A percentile compares a stretch with the other conserved stretches of the same genome.
Evolutionary conservation across 2,797 vertebrate genomes (phyloP).

Genomic region (Echeneis naucrates): DNA sequence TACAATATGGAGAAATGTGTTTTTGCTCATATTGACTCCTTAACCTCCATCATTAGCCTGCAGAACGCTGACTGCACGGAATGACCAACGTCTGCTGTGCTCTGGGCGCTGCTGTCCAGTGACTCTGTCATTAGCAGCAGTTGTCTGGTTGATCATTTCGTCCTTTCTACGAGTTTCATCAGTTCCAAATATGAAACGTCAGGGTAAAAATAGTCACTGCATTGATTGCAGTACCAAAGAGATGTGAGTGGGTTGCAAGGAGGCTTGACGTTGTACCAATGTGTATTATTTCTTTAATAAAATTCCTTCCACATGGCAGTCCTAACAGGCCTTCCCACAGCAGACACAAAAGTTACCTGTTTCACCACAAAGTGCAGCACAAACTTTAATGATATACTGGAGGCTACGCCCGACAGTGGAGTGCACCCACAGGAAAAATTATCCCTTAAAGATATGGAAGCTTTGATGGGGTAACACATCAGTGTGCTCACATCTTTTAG

Average conservation of each 20-base stretch:
- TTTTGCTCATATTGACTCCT: constrained; percentile 32
- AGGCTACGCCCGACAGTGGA: neutral
- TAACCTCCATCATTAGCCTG: constrained; percentile 54
- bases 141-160: neutral
- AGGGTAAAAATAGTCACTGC: neutral
- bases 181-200: constrained; percentile 2
- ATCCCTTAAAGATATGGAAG: neutral
- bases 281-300: constrained; percentile 60
- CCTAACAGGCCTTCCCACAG: constrained; percentile 9
- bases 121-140: constrained; percentile 7
- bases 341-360: constrained; percentile 41
- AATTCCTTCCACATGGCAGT: neutral
- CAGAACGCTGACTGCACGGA: neutral
- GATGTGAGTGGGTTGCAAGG: neutral
- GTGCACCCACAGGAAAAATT: neutral
- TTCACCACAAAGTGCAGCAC: constrained; percentile 16
- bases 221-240: neutral
- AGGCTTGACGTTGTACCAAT: neutral
- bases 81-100: neutral
- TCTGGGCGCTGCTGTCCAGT: neutral
- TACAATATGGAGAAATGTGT: constrained; percentile 36
- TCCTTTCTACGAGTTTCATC: neutral
- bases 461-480: constrained; percentile 19
- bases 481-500: neutral
- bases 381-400: neutral